Conservation (phyloP, 2,797 vertebrate species). For the Catamblyrhynchus diadema region DNA sequence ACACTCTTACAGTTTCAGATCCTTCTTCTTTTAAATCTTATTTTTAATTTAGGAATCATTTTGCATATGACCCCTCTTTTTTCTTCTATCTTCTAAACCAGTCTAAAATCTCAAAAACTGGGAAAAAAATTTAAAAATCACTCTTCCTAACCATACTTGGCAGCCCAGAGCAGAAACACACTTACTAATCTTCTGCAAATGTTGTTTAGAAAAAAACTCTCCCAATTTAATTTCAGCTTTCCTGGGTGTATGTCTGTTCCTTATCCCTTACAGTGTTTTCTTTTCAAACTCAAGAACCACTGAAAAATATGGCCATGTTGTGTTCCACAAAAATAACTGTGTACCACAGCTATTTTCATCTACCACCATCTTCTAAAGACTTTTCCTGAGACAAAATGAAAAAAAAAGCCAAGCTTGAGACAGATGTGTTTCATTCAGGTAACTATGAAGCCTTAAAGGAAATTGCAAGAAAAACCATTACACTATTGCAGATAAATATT, state of each 20-base stretch:
- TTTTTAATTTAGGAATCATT: neutral
- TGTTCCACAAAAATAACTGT: neutral
- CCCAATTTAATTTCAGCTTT: neutral
- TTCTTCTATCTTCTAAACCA: neutral
- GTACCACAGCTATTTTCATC: neutral
- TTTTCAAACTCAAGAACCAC: neutral
- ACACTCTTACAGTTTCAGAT: neutral
- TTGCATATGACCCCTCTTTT: neutral
- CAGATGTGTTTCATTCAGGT: neutral
- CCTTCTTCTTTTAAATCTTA: neutral
- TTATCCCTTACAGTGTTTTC: neutral
- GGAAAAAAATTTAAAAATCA: neutral
- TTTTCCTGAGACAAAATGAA: neutral
- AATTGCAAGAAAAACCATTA: neutral
- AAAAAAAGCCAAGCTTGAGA: neutral
- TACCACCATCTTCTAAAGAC: neutral
- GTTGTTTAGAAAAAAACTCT: neutral
- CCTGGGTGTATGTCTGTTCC: neutral
- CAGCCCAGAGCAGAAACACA: neutral
- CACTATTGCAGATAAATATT: neutral
- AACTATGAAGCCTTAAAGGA: neutral
- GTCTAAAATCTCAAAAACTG: neutral
- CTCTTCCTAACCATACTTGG: neutral
- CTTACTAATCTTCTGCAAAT: neutral
- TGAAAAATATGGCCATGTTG: neutral